These are phyloP conservation scores for Harmothoe impar DNA, from an alignment of 2,888 invertebrate genomes.

Conservation along the genomic window DNA sequence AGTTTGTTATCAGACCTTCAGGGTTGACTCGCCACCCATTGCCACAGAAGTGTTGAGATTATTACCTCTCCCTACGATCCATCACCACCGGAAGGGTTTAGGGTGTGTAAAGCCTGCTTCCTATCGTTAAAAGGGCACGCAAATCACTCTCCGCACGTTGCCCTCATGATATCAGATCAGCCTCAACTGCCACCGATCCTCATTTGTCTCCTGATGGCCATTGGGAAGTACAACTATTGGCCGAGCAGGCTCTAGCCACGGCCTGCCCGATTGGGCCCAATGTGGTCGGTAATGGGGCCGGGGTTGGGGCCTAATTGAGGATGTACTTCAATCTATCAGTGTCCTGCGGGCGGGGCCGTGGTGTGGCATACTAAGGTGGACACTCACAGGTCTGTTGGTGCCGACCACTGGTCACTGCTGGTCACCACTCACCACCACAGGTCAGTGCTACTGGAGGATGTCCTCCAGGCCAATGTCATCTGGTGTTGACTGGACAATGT, in stretches of 20 bases:
- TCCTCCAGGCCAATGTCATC: no score
- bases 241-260: background rate
- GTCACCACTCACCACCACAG: no score
- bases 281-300: slow-evolving; percentile 17
- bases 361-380: background rate
- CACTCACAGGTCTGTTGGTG: background rate
- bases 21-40: background rate
- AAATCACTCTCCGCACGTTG: background rate
- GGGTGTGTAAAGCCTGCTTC: background rate
- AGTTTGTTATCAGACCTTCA: background rate
- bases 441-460: no score
- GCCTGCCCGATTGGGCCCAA: background rate
- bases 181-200: background rate
- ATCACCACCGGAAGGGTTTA: background rate
- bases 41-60: background rate
- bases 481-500: no score
- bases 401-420: background rate
- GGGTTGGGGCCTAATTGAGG: background rate
- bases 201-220: background rate
- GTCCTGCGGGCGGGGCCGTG: background rate
- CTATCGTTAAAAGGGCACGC: background rate
- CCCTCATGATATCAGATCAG: slow-evolving; percentile 37
- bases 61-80: background rate
- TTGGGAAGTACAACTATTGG: background rate
- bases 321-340: slow-evolving; percentile 29